Base-by-base conservation (phyloP, 2,113 vertebrate species). In the Antennarius striatus region DNA sequence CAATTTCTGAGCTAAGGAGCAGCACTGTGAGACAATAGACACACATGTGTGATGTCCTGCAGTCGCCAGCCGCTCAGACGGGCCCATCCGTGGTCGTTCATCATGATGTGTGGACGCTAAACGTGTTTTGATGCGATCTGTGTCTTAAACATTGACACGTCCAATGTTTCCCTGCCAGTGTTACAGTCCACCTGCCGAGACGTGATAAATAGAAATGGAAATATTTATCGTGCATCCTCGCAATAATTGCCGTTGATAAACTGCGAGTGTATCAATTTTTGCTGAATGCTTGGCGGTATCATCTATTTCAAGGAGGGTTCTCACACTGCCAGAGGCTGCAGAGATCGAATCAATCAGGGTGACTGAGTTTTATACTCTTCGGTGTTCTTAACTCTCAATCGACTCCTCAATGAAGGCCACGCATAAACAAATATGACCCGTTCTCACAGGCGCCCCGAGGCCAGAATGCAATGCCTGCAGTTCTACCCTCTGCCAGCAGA, bases 401-500 rank as follows among this genome's bases (percentile, higher is more conserved):
- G 5, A 54, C 69, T 57, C 57, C 50, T 60, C 43, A 58, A 14
- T 8, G 48, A 59, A 57, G 56, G 54, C 77, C 67, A 46, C 63
- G 55, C 63, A 46, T 70, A 83, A 80, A 83, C 77, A 84, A 65
- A 75, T 52, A 5, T 36, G 63, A 61, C 54, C 75, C 13, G 32
- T 42, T 60, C 46, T 43, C 50, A 16, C 52, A 30, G 62, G 64
- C 79, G 60, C 68, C 75, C 80, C 29, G 51, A 72, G 83, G 87
- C 84, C 75, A 67, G 50, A 65, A 60, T 39, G 68, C 28, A 67
- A 70, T 61, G 57, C 60, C 63, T 91, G 89, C 86, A 92, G 77
- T 91, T 90, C 90, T 52, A 54, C 68, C 69, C 57, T 57, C 71
- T 40, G 15, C 90, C 92, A 80, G 83, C 88, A 92, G 92, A 87